These are phyloP conservation scores for Rosalia funebris DNA, from an alignment of 2,888 invertebrate genomes.

Conservation along the genomic window DNA sequence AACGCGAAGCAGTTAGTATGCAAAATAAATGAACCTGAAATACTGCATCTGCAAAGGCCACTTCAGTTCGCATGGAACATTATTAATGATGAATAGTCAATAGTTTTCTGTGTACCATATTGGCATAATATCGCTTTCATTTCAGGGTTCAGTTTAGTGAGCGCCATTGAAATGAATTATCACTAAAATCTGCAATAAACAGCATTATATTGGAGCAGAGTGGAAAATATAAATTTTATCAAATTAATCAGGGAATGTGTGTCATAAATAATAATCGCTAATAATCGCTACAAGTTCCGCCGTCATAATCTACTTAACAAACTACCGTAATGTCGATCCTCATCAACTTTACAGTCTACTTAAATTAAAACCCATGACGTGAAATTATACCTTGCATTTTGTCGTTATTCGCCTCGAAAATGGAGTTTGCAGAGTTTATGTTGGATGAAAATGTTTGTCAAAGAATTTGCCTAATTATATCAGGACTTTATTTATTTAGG, in stretches of 20 bases:
- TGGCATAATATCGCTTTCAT: constrained; percentile 7
- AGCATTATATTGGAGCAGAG: not conserved
- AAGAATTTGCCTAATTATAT: constrained; percentile 19
- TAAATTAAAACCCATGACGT: constrained; percentile 18
- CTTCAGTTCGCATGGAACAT: not conserved
- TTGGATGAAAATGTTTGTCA: constrained; percentile 20
- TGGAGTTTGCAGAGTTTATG: constrained; percentile 14
- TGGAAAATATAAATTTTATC: constrained; percentile 12
- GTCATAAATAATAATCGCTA: constrained; percentile 23
- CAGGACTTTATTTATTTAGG: constrained; percentile 15
- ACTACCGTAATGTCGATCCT: constrained; percentile 18
- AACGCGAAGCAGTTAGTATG: no score
- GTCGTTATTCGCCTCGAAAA: constrained; percentile 6
- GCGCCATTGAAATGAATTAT: constrained; percentile 8
- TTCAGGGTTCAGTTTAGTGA: constrained; percentile 8
- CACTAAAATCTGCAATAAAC: constrained; percentile 2
- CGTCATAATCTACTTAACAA: constrained; percentile 23
- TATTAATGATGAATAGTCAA: not conserved
- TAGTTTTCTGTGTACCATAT: not conserved
- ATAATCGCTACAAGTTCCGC: constrained; percentile 17
- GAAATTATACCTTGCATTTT: constrained; percentile 7
- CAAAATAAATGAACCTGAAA: no score
- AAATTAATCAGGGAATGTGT: constrained; percentile 15
- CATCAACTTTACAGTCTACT: constrained; percentile 20
- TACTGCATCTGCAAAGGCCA: not conserved